These are phyloP conservation scores for Heliconius charithonia DNA, from an alignment of 2,888 invertebrate species.

Conservation along the genomic window DNA sequence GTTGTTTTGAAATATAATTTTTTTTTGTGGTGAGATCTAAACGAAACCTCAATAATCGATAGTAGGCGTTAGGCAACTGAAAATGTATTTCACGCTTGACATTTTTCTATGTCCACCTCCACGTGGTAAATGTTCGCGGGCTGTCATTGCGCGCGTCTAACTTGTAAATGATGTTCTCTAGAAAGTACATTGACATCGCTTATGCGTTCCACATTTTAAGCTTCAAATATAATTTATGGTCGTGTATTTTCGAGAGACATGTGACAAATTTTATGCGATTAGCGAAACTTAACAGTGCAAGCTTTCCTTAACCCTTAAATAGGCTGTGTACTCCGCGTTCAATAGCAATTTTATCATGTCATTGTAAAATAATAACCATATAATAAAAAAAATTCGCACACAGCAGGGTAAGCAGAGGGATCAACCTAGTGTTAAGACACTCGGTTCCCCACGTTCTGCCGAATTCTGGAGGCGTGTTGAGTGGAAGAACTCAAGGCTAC, in stretches of 20 bases:
- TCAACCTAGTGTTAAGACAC: no score
- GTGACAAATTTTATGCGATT: conserved; percentile 44
- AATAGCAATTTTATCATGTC: background rate
- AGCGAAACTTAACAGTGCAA: conserved; percentile 25
- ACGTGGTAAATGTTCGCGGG: conserved; percentile 44
- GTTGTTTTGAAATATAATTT: background rate
- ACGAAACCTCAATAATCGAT: background rate
- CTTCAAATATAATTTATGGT: conserved; percentile 45
- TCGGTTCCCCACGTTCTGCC: no score
- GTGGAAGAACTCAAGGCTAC: no score
- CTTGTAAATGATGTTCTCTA: conserved; percentile 62
- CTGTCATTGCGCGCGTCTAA: conserved; percentile 54
- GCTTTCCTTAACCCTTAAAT: background rate
- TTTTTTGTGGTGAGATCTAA: background rate
- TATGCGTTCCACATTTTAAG: conserved; percentile 44
- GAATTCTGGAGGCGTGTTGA: no score
- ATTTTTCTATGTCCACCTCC: conserved; percentile 30
- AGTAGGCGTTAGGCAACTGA: background rate
- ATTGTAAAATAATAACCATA: background rate
- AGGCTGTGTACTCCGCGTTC: no score
- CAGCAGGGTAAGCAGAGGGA: no score
- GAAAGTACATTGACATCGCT: conserved; percentile 56
- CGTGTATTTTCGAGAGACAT: conserved; percentile 38
- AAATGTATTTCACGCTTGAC: conserved; percentile 23
- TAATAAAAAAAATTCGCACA: no score